Conservation (phyloP, 1,140 invertebrate genomes). For the Pogonognathellus flavescens region DNA sequence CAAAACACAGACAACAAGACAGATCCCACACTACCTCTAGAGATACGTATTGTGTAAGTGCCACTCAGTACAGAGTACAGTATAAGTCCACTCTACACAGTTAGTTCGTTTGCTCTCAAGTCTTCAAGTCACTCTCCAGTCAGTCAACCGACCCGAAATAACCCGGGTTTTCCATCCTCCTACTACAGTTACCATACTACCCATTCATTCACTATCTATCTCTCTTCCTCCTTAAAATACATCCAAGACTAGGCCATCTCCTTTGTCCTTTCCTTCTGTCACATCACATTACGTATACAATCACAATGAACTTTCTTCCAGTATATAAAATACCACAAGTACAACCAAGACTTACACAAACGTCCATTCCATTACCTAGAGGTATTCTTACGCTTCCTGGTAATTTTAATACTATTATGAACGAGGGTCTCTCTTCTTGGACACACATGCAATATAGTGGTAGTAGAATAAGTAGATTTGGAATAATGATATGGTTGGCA, state of each 20-base stretch:
- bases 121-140: neutral
- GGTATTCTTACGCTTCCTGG: neutral
- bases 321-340: neutral
- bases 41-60: conserved; percentile 10
- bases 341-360: neutral
- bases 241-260: neutral
- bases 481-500: too few species aligned
- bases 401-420: too few species aligned
- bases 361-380: neutral
- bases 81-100: neutral
- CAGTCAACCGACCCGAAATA: conserved; percentile 13
- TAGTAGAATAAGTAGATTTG: too few species aligned
- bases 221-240: neutral
- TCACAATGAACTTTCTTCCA: too few species aligned
- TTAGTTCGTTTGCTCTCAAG: neutral
- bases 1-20: conserved; percentile 1
- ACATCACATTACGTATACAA: neutral
- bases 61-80: neutral
- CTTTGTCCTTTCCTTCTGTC: neutral
- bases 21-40: conserved; percentile 9
- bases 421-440: too few species aligned
- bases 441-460: too few species aligned
- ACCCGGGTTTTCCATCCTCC: neutral
- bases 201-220: conserved; percentile 20
- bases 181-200: neutral